Evolutionary conservation across 2,888 invertebrate species (phyloP), one percentile per base, ranked within the genome.

Genomic region (Emesis furor): DNA sequence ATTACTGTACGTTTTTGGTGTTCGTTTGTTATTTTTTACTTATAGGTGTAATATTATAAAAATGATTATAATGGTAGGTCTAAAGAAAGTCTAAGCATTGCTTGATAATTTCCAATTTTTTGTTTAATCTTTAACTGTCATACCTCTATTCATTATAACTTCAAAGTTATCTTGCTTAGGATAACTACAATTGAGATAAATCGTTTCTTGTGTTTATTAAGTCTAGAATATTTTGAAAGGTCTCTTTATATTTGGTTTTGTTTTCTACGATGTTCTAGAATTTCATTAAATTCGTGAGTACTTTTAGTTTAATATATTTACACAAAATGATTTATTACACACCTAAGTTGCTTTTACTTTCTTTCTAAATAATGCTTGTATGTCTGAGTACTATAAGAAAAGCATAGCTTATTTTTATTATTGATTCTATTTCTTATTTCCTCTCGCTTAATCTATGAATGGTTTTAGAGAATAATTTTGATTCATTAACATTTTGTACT

Each of bases 341-440:
- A 14, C 68, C 68, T 68, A 32, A 46, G 74, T 59, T 59, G 55
- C 79, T 80, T 78, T 82, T 79, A 76, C 78, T 78, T 73, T 68
- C 55, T 81, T 76, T 30, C 59, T 79, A 76, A 92, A 84, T 76
- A 80, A 79, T 73, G 78, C 85, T 82, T 67, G 86, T 87, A 87
- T 87, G 89, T 83, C 83, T 78, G 55, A 80, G 76, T 62, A 82
- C 71, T 88, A 79, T 75, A 83, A 76, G 78, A 88, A 92, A 91
- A 92, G 90, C 92, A 94, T 94, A 93, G 93, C 92, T 86, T 87
- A 87, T 32, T 30, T 32, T 1, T 14, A 46, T 14, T 14, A 46
- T 10, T 42, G 12, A 42, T 0, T 42, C 2, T 42, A 2, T 42
- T 42, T 42, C 42, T 14, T 46, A 46, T 14, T 14, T 46, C 12